A percentile compares a stretch with the other conserved stretches of the same genome.
phyloP scores from a whole-genome alignment of 2,113 vertebrate species.

The Phylloscopus trochilus region DNA sequence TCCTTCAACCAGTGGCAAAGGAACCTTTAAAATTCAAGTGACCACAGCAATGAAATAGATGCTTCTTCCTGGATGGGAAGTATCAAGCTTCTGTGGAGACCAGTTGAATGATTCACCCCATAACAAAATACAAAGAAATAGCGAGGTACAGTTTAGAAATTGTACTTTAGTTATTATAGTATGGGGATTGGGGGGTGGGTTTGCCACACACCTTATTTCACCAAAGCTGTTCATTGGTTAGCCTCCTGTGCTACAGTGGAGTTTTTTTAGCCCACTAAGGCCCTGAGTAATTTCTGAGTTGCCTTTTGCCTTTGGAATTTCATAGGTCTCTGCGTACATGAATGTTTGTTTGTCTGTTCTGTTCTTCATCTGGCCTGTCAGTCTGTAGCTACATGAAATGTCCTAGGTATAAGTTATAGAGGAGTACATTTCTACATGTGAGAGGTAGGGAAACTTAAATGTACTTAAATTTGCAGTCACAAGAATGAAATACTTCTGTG shows the following conservation, averaged over 20 bases:
- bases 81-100: neutral
- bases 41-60: neutral
- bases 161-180: neutral
- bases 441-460: neutral
- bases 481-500: neutral
- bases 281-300: neutral
- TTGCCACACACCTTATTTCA: neutral
- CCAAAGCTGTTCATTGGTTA: neutral
- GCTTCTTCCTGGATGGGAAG: neutral
- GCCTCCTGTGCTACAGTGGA: neutral
- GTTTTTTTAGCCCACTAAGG: neutral
- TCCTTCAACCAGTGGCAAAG: neutral
- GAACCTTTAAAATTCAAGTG: neutral
- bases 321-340: neutral
- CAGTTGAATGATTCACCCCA: neutral
- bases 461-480: neutral
- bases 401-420: neutral
- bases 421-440: neutral
- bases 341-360: neutral
- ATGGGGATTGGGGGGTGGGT: neutral
- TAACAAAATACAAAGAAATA: neutral
- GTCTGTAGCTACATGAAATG: neutral
- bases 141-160: neutral
- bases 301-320: neutral
- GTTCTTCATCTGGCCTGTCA: neutral